Evolutionary conservation across 2,888 invertebrate species (phyloP), one percentile per base, ranked within the genome.

Genomic region (Candidula unifasciata): DNA sequence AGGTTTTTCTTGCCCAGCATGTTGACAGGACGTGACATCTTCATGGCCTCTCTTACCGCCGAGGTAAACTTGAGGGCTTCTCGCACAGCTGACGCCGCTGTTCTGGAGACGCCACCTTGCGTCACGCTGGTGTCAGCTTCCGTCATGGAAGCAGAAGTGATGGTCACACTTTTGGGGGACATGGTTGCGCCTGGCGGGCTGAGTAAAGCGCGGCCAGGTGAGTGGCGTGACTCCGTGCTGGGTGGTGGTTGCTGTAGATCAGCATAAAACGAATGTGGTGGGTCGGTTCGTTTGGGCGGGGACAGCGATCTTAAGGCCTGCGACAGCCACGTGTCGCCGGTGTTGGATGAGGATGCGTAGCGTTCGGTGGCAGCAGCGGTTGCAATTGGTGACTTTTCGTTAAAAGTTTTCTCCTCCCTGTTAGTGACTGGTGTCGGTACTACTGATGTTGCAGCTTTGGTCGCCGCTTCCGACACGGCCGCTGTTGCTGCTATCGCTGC

Each of bases 271-370:
- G 10, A 6, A 60, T 21, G 21, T 6, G 21, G 24, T 16, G 21
- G 24, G 44, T 73, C 73, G 6, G 35, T 71, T 37, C 71, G 44
- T n/a, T 52, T n/a, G n/a, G n/a, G n/a, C n/a, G 73, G 73, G 24
- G 73, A 52, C n/a, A 73, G 16, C 18, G 73, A 73, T 73, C 27
- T 44, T 27, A 73, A 10, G 27, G 73, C n/a, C 18, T 73, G 33
- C 13, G 73, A 3, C 6, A 73, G 44, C 73, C 73, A 73, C 2
- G 18, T 13, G 3, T 73, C 33, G 3, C 44, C 33, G 18, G n/a
- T 5, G 30, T 44, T 16, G 27, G 24, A 2, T 52, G 8, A 8
- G 10, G 13, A 27, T n/a, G 66, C n/a, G 0, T 24, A 5, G n/a
- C 30, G n/a, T n/a, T 66, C 66, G n/a, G 10, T 30, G 10, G 66